Percentiles rank a stretch among this genome's conserved stretches.
Conservation (phyloP, 2,113 vertebrate species). For the Scartelaos histophorus region DNA sequence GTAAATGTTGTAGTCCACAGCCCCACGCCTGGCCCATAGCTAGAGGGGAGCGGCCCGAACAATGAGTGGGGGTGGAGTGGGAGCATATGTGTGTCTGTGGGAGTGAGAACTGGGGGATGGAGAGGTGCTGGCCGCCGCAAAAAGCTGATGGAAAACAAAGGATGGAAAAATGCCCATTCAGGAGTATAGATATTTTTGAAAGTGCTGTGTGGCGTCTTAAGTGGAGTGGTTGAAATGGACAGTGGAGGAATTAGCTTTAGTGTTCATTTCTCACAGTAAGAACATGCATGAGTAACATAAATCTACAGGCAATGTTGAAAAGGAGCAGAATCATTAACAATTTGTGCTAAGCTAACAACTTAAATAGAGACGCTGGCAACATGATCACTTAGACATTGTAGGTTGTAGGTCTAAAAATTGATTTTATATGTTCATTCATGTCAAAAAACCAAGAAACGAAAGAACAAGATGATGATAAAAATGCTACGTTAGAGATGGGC, state of each 20-base stretch:
- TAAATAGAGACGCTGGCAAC: no score
- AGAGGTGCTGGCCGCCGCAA: constrained; percentile 14
- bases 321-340: no score
- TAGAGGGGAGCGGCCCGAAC: constrained; percentile 52
- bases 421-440: no score
- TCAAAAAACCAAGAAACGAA: no score
- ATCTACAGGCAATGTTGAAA: no score
- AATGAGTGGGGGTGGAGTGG: constrained; percentile 51
- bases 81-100: constrained; percentile 8
- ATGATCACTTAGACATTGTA: no score
- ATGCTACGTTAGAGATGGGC: no score
- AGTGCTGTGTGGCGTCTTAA: neutral
- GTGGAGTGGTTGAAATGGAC: neutral
- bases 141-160: constrained; percentile 4
- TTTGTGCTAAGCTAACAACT: no score
- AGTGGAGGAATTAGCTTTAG: neutral
- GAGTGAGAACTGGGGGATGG: constrained; percentile 29
- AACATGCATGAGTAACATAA: neutral
- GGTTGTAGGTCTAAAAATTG: no score
- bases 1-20: constrained; percentile 4
- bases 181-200: neutral
- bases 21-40: constrained; percentile 51
- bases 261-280: neutral
- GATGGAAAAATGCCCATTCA: constrained; percentile 9
- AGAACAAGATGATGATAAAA: no score